Percentiles rank a stretch among this genome's conserved stretches.
Conservation (phyloP, 2,797 vertebrate genomes). For the Synaphobranchus kaupii region DNA sequence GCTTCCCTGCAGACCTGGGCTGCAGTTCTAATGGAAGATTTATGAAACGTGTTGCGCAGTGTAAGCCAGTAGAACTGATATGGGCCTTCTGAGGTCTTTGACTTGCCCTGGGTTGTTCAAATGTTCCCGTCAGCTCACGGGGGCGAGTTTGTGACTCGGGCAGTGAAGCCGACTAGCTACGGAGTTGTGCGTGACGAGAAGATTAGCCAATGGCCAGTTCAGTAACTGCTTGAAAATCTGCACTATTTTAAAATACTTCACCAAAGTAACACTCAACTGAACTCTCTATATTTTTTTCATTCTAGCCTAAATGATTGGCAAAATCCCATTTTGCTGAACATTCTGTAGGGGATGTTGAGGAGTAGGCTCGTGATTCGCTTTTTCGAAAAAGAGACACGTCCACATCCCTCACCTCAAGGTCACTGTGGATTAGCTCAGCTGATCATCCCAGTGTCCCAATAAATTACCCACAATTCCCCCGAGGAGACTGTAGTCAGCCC, state of each 20-base stretch:
- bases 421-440: background rate
- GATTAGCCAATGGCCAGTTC: background rate
- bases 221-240: background rate
- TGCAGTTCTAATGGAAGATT: constrained; percentile 5
- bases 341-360: background rate
- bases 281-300: background rate
- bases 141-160: background rate
- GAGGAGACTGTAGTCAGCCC: background rate
- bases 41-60: background rate
- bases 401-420: background rate
- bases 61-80: constrained; percentile 4
- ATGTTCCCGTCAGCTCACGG: background rate
- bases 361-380: background rate
- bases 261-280: background rate
- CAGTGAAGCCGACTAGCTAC: background rate
- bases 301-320: background rate
- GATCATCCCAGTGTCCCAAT: background rate
- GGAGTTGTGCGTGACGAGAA: background rate
- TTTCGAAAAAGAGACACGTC: background rate
- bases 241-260: background rate
- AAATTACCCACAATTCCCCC: background rate
- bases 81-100: background rate
- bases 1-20: too few relatives aligned
- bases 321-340: background rate
- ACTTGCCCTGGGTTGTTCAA: constrained; percentile 4